Conservation (phyloP, 2,888 invertebrate species). For the Drosophila cognata region DNA sequence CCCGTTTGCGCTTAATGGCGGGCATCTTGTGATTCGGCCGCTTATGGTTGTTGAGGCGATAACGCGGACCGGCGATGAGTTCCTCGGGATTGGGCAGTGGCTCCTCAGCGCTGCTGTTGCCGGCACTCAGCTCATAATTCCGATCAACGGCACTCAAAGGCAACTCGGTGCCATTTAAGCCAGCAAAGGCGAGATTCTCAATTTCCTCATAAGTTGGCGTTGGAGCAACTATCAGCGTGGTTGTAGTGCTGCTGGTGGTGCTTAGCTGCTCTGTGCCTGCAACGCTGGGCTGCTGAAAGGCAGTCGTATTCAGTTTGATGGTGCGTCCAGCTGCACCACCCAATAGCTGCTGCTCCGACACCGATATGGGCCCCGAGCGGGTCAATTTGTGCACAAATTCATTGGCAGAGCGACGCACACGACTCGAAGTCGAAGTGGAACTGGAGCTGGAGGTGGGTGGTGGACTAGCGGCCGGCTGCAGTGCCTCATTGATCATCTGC, state of each 20-base stretch:
- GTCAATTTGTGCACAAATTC: conserved; percentile 82
- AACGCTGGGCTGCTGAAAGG: conserved; percentile 68
- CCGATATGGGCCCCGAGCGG: conserved; percentile 76
- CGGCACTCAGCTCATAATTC: conserved; percentile 38
- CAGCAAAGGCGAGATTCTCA: conserved; percentile 83
- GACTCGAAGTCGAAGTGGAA: conserved; percentile 2
- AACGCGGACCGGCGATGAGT: conserved; percentile 80
- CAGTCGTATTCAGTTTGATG: conserved; percentile 82
- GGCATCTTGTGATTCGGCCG: conserved; percentile 48
- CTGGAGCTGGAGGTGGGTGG: not conserved
- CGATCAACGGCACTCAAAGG: conserved; percentile 49
- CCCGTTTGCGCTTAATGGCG: conserved; percentile 77
- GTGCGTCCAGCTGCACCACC: conserved; percentile 64
- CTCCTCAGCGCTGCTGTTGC: conserved; percentile 65
- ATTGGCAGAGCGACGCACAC: conserved; percentile 64
- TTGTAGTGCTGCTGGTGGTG: conserved; percentile 1
- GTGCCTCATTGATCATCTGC: conserved; percentile 79
- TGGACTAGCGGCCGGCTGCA: conserved; percentile 44
- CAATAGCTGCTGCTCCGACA: conserved; percentile 67
- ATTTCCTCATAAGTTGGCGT: conserved; percentile 71
- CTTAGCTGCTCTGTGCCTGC: conserved; percentile 23
- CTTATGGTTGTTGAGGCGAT: conserved; percentile 69
- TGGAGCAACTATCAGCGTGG: conserved; percentile 6
- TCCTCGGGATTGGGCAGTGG: conserved; percentile 83
- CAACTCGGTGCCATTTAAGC: conserved; percentile 81